phyloP scores from a whole-genome alignment of 2,113 vertebrate species.

The Hippocampus abdominalis region DNA sequence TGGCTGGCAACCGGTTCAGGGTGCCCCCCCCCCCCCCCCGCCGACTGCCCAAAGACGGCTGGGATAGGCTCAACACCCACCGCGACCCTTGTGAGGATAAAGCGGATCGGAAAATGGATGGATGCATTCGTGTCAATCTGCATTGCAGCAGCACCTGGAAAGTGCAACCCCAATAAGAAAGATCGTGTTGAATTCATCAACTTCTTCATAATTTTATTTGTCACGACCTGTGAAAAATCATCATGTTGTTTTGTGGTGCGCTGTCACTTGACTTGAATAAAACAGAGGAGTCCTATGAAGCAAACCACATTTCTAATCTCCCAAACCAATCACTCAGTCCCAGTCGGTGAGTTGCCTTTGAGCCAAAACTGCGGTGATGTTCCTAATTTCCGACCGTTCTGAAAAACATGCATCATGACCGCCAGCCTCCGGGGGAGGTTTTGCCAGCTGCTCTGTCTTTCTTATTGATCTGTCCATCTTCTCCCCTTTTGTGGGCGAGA shows the following conservation, averaged over 20 bases:
- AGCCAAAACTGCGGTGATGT: background rate
- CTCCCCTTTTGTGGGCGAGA: slow-evolving; percentile 19
- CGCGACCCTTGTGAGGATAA: too few species aligned
- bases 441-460: slow-evolving; percentile 17
- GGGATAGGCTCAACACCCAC: too few species aligned
- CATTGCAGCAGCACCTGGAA: background rate
- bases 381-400: slow-evolving; percentile 1
- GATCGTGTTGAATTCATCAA: background rate
- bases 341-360: background rate
- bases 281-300: background rate
- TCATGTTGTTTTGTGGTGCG: background rate
- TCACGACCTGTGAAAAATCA: background rate
- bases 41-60: too few species aligned
- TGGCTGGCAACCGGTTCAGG: too few species aligned
- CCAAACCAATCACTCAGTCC: background rate
- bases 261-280: background rate
- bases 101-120: too few species aligned
- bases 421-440: background rate
- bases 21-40: too few species aligned
- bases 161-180: background rate
- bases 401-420: background rate
- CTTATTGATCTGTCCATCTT: slow-evolving; percentile 60
- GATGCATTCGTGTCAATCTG: background rate
- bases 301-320: background rate
- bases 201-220: background rate